phyloP scores from a whole-genome alignment of 2,113 vertebrate species.

The Brachyistius frenatus region DNA sequence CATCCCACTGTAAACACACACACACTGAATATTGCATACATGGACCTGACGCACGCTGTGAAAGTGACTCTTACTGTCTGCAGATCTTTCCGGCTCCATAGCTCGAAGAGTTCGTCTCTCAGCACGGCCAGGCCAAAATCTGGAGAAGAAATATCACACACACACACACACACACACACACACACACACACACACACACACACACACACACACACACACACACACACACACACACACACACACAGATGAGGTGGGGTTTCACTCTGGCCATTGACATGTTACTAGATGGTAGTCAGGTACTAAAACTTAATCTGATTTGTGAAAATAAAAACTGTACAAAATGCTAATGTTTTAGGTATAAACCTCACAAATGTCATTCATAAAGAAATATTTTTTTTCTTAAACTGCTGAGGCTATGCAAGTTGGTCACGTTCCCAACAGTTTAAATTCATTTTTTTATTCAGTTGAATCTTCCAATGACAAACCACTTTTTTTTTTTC shows the following conservation, averaged over 20 bases:
- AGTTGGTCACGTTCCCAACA: background rate
- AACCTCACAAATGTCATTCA: background rate
- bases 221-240: conserved; percentile 32
- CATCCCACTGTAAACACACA: conserved; percentile 27
- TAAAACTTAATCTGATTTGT: too few species aligned
- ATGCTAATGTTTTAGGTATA: background rate
- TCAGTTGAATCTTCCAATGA: background rate
- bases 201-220: conserved; percentile 32
- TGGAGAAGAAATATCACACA: conserved; percentile 48
- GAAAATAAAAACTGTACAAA: too few species aligned
- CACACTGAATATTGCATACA: conserved; percentile 25
- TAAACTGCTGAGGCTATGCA: background rate
- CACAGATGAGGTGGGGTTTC: conserved; percentile 57
- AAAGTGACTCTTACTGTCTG: conserved; percentile 79
- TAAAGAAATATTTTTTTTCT: background rate
- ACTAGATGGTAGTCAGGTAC: too few species aligned
- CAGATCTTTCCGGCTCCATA: conserved; percentile 79
- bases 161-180: conserved; percentile 10
- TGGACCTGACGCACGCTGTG: conserved; percentile 44
- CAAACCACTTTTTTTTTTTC: too few species aligned
- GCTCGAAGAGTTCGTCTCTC: conserved; percentile 73
- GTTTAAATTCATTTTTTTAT: background rate
- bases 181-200: conserved; percentile 9
- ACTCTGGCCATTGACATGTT: conserved; percentile 62
- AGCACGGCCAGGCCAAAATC: conserved; percentile 78